These are phyloP conservation scores for Rallus limicola DNA, from an alignment of 2,113 vertebrate species.

Conservation along the genomic window DNA sequence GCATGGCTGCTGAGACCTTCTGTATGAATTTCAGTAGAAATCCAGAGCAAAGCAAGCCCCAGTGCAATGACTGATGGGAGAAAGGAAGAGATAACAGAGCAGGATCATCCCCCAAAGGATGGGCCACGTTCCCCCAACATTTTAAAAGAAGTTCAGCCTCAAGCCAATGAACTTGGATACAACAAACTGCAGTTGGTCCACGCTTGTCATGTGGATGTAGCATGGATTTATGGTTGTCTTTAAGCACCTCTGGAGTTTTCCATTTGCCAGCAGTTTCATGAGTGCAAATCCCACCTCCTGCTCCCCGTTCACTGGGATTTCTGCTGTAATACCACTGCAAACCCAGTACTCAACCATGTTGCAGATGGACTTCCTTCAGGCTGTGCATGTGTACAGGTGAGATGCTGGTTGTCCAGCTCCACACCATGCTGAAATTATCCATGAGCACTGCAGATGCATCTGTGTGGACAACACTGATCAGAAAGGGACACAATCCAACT, in stretches of 20 bases:
- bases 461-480: rapidly evolving
- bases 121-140: rapidly evolving
- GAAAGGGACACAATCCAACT: background rate
- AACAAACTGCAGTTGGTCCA: background rate
- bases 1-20: background rate
- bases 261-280: background rate
- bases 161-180: background rate
- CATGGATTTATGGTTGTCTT: background rate
- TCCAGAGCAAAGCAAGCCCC: background rate
- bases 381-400: rapidly evolving
- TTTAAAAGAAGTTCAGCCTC: background rate
- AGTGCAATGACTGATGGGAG: rapidly evolving
- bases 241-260: background rate
- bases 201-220: background rate
- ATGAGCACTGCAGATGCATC: background rate
- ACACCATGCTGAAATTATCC: background rate
- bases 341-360: background rate
- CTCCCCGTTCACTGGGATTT: background rate
- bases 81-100: background rate
- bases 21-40: background rate
- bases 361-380: background rate
- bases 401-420: background rate
- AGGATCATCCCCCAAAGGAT: background rate
- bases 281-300: background rate
- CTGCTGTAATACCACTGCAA: background rate